phyloP scores from a whole-genome alignment of 2,797 vertebrate genomes.

The Enteromius afrohamiltoni region DNA sequence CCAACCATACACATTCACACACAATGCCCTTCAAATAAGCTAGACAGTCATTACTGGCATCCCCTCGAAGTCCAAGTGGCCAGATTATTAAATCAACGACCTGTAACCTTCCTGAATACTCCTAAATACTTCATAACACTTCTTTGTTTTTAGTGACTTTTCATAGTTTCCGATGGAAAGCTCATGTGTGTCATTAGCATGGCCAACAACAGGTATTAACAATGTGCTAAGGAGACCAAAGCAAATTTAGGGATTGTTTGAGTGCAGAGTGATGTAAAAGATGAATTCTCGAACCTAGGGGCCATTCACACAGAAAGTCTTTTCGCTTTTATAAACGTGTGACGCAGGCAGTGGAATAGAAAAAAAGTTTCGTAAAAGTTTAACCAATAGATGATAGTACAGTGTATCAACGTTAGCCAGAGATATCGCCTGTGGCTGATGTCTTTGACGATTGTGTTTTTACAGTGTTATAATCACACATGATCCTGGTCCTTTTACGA shows the following conservation, averaged over 20 bases:
- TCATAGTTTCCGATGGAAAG: background rate
- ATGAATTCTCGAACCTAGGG: background rate
- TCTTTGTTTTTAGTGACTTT: background rate
- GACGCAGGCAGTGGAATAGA: background rate
- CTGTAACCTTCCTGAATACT: background rate
- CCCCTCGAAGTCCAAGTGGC: slow-evolving; percentile 27
- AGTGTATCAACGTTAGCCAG: background rate
- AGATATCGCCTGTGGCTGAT: background rate
- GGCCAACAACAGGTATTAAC: slow-evolving; percentile 23
- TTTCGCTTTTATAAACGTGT: background rate
- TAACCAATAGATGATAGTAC: background rate
- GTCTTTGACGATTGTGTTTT: background rate
- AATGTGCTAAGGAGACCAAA: slow-evolving; percentile 37
- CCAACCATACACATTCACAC: slow-evolving; percentile 40
- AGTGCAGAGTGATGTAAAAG: background rate
- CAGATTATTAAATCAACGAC: slow-evolving; percentile 17
- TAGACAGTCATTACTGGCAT: slow-evolving; percentile 24
- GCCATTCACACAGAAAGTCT: background rate
- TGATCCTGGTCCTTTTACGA: too few relatives aligned
- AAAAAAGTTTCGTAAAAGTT: background rate
- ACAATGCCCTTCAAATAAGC: slow-evolving; percentile 34
- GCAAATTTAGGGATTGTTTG: slow-evolving; percentile 19
- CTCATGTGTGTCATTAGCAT: slow-evolving; percentile 48
- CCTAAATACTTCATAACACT: slow-evolving; percentile 1
- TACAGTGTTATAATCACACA: background rate